These are phyloP conservation scores for Aleadryas rufinucha DNA, from an alignment of 2,113 vertebrate genomes.

Conservation along the genomic window DNA sequence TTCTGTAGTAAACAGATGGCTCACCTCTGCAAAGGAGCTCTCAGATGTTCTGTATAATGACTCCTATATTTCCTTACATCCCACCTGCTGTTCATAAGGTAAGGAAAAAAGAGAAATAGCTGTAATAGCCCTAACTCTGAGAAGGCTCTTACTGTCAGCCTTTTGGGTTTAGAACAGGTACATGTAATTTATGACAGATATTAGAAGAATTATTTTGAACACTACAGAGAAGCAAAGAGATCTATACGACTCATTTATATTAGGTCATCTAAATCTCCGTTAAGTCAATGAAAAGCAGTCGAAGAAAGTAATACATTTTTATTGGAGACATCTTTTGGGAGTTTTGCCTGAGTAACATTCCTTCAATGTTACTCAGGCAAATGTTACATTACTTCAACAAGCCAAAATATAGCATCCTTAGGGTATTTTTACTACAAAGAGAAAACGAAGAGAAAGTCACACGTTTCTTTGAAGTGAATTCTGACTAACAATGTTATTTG, in stretches of 20 bases:
- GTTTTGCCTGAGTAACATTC: neutral
- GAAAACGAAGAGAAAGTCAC: neutral
- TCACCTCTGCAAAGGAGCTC: neutral
- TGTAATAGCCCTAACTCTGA: neutral
- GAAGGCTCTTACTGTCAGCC: neutral
- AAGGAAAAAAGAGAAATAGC: neutral
- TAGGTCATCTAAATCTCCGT: neutral
- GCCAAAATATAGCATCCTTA: neutral
- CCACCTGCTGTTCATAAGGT: neutral
- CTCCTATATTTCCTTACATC: neutral
- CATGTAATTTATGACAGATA: neutral
- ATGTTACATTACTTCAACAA: too few species aligned
- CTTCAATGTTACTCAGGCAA: too few species aligned
- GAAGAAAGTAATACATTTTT: neutral
- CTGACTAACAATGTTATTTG: neutral
- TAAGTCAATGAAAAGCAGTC: neutral
- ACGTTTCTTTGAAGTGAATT: neutral
- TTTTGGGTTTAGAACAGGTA: neutral
- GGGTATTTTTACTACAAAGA: neutral
- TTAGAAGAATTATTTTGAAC: neutral
- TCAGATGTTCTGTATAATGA: neutral
- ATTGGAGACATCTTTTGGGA: neutral
- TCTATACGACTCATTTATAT: neutral
- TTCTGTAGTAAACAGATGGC: conserved; percentile 22
- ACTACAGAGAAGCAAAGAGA: neutral